Evolutionary conservation across 2,888 invertebrate species (phyloP).

Genomic region (Caenorhabditis japonica): DNA sequence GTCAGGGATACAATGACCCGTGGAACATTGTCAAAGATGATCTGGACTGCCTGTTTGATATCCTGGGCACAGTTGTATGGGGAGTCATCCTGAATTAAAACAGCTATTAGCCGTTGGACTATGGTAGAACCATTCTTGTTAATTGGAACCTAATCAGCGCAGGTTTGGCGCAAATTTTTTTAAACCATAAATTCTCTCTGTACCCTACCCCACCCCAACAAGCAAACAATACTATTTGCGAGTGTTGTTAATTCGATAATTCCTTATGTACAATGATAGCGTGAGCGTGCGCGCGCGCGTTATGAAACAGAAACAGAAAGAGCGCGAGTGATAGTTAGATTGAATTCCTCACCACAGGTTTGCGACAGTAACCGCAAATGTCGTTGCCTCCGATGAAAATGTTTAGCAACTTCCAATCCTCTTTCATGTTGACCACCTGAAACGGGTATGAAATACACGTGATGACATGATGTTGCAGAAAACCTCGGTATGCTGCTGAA

Average conservation of each 20-base stretch:
- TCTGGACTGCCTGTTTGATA: conserved; percentile 61
- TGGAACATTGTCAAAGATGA: conserved; percentile 63
- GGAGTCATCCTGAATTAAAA: conserved; percentile 47
- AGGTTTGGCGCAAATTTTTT: too few species aligned
- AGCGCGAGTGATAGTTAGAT: background rate
- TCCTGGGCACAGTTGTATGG: conserved; percentile 58
- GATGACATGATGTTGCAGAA: too few species aligned
- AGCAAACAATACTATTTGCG: too few species aligned
- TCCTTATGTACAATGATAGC: too few species aligned
- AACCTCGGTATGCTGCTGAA: conserved; percentile 60
- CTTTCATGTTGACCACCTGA: conserved; percentile 59
- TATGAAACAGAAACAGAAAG: background rate
- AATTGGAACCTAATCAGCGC: too few species aligned
- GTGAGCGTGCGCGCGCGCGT: too few species aligned
- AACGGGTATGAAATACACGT: conserved; percentile 2
- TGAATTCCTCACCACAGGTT: conserved; percentile 45
- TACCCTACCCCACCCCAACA: too few species aligned
- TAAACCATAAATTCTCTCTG: too few species aligned
- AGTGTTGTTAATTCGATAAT: conserved; percentile 11
- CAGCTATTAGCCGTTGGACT: too few species aligned
- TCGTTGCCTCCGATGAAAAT: conserved; percentile 74
- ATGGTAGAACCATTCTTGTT: too few species aligned
- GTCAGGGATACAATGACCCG: conserved; percentile 64
- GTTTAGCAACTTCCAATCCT: conserved; percentile 73
- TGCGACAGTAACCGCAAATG: conserved; percentile 66